Evolutionary conservation across 2,113 vertebrate species (phyloP).

Genomic region (Hydrochoerus hydrochaeris): DNA sequence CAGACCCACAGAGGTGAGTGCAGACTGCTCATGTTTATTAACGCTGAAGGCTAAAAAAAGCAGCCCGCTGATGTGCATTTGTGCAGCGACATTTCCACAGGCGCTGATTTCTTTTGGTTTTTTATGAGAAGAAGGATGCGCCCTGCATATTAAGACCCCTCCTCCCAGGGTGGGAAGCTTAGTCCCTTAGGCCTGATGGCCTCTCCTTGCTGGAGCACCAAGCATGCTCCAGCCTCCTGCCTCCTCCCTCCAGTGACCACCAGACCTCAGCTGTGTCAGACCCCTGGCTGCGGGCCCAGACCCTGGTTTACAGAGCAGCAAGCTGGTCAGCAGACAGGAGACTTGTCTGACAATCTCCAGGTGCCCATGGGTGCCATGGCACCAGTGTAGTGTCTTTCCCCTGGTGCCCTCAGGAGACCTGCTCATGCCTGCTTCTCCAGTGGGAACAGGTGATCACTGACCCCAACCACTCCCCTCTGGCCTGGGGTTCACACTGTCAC

Average conservation of each 20-base stretch:
- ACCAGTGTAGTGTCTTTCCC: background rate
- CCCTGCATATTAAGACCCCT: conserved; percentile 81
- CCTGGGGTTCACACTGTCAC: background rate
- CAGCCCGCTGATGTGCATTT: conserved; percentile 54
- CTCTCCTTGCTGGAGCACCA: background rate
- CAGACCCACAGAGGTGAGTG: rapidly evolving
- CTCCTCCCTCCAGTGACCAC: background rate
- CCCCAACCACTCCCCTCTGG: background rate
- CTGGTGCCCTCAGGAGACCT: background rate
- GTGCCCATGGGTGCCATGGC: rapidly evolving
- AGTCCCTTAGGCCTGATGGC: conserved; percentile 13
- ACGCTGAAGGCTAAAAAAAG: conserved; percentile 70
- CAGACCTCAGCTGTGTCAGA: background rate
- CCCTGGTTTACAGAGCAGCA: background rate
- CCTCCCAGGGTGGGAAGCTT: conserved; percentile 38
- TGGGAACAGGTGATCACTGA: background rate
- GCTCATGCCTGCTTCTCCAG: background rate
- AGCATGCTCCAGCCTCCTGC: background rate
- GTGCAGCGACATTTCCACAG: conserved; percentile 75
- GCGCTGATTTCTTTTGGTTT: conserved; percentile 74
- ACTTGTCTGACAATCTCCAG: background rate
- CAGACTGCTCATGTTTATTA: conserved; percentile 83
- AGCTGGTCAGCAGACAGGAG: background rate
- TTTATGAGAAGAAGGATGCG: conserved; percentile 47
- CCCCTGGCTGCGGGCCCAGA: background rate